phyloP scores from a whole-genome alignment of 2,113 vertebrate genomes.

The Actinemys pallida region DNA sequence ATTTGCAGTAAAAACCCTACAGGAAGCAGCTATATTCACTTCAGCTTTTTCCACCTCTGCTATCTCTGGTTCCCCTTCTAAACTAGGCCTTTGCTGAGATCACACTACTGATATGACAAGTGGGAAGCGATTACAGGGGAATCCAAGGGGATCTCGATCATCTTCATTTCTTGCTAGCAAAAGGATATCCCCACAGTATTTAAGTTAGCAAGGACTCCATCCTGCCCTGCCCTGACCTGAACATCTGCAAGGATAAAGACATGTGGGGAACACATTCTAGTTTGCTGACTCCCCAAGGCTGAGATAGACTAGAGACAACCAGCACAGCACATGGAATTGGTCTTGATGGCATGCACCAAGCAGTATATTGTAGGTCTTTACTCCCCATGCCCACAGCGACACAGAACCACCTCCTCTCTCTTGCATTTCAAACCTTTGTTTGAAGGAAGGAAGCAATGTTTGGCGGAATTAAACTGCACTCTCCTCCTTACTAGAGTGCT shows the following conservation, averaged over 20 bases:
- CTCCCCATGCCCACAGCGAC: background rate
- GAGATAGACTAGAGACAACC: background rate
- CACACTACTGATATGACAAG: rapidly evolving
- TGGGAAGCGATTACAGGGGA: rapidly evolving
- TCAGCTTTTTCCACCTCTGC: background rate
- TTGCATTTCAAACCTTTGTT: background rate
- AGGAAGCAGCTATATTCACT: background rate
- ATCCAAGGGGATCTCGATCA: background rate
- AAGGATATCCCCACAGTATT: background rate
- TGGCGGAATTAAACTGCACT: background rate
- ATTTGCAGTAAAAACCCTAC: rapidly evolving
- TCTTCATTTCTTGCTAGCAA: background rate
- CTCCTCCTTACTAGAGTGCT: background rate
- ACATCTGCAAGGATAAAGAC: background rate
- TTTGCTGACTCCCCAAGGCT: background rate
- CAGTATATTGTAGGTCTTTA: background rate
- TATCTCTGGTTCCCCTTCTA: background rate
- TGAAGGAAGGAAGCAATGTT: background rate
- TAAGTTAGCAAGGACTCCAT: background rate
- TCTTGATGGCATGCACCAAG: background rate
- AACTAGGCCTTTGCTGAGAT: background rate
- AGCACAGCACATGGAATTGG: background rate
- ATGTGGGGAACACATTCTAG: background rate
- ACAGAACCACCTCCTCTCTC: background rate
- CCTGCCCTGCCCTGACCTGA: background rate